Base-by-base conservation (phyloP, 2,797 vertebrate genomes). In the Anabacerthia variegaticeps region DNA sequence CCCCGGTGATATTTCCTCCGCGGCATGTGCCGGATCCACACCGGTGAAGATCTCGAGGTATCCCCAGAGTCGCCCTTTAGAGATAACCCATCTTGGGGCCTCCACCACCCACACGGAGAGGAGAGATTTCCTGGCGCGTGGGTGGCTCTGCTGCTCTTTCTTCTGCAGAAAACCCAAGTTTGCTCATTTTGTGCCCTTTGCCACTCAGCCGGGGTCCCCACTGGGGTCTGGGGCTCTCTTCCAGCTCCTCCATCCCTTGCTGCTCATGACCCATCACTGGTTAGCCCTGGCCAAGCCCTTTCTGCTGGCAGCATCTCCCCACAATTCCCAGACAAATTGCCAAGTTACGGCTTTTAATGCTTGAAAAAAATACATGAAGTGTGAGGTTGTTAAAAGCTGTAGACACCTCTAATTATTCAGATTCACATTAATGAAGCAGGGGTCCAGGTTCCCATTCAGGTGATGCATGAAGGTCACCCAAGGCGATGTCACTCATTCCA, bases 61-160 rank as follows among this genome's bases (percentile, higher is more conserved):
- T 99, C 99, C 99, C 99, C 98, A 98, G 97, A 98, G 97, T 91
- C 34, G 93, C 97, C 97, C 98, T 98, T 98, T 96, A 93, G 95
- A 98, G 97, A 98, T 97, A 98, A 98, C 96, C 96, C 97, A 96
- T 96, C 96, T 97, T 34, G 32, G 96, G 97, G 96, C 97, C 95
- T 80, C 96, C 96, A 72, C 97, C 97, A 89, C 98, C 98, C 95
- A 98, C 98, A 46, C 97, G 32, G 92, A 85, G 96, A 98, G 97
- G 97, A 98, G 97, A 98, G 95, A 94, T 97, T 98, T 98, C 98
- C 98, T 98, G 94, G 87, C 1, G 94, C 32, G 98, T 98, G 97
- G 98, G 98, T 96, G 98, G 96, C 94, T 96, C 16, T 72, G 96
- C 87, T 91, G 96, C 87, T 91, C 92, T 71, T 97, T 97, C 72